These are phyloP conservation scores for Zaprionus obscuricornis DNA, from an alignment of 2,888 invertebrate genomes.

Conservation along the genomic window DNA sequence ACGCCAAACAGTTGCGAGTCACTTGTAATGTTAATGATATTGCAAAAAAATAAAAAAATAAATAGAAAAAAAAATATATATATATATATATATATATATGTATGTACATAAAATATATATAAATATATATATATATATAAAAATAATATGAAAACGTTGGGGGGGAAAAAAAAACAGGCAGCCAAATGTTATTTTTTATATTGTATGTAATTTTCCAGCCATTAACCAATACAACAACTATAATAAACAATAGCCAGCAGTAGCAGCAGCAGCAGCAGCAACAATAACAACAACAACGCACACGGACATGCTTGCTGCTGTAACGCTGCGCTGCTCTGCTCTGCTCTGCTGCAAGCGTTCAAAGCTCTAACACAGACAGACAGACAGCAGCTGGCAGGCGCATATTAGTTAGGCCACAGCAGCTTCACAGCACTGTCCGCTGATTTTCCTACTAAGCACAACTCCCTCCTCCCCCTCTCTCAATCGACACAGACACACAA, in stretches of 20 bases:
- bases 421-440: no score
- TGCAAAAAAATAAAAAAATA: constrained; percentile 36
- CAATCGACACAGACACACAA: no score
- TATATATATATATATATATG: no score
- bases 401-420: no score
- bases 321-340: constrained; percentile 19
- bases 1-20: constrained; percentile 5
- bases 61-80: no score
- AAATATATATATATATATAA: no score
- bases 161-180: constrained; percentile 14
- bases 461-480: not conserved
- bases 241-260: constrained; percentile 14
- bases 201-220: constrained; percentile 65
- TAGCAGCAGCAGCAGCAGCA: constrained; percentile 14
- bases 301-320: constrained; percentile 39
- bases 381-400: constrained; percentile 36
- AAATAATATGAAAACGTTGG: no score
- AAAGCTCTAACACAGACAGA: no score
- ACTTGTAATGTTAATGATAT: constrained; percentile 52
- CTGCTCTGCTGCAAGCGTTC: constrained; percentile 23
- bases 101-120: no score
- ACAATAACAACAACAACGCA: constrained; percentile 31
- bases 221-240: constrained; percentile 58
- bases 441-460: not conserved
- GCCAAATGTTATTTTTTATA: constrained; percentile 32